Evolutionary conservation across 1,140 invertebrate species (phyloP).

Genomic region (Ridgeia piscesae): DNA sequence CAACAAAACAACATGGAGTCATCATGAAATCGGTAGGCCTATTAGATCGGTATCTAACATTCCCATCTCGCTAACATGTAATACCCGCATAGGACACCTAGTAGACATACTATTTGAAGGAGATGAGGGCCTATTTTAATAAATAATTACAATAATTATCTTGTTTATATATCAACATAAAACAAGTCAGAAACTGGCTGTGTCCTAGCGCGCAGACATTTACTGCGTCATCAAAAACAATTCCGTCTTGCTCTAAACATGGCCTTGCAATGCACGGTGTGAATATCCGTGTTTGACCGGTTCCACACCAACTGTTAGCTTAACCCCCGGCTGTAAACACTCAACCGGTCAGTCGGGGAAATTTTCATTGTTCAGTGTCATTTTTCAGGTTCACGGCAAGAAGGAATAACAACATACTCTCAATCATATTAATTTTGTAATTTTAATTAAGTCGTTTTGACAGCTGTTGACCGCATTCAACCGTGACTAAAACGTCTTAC

Average conservation of each 20-base stretch:
- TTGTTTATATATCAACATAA: not conserved
- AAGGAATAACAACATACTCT: not conserved
- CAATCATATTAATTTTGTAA: not conserved
- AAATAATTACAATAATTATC: not conserved
- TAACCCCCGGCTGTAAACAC: not conserved
- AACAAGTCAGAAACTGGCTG: not conserved
- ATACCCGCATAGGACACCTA: not conserved
- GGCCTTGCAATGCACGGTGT: too few relatives aligned
- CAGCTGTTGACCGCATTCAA: not conserved
- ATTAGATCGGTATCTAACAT: not conserved
- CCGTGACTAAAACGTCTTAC: too few relatives aligned
- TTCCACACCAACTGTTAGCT: not conserved
- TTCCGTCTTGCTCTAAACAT: not conserved
- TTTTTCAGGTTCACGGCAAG: not conserved
- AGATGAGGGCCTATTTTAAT: not conserved
- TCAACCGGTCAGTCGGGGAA: not conserved
- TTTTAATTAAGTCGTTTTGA: not conserved
- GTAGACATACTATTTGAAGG: not conserved
- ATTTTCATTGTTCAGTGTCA: not conserved
- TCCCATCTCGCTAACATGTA: not conserved
- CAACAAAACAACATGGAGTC: not conserved
- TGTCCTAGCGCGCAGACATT: not conserved
- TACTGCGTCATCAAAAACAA: not conserved
- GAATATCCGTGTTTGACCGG: too few relatives aligned
- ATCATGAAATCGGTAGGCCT: too few relatives aligned